Conservation (phyloP, 2,113 vertebrate genomes). For the Lepidothrix coronata region DNA sequence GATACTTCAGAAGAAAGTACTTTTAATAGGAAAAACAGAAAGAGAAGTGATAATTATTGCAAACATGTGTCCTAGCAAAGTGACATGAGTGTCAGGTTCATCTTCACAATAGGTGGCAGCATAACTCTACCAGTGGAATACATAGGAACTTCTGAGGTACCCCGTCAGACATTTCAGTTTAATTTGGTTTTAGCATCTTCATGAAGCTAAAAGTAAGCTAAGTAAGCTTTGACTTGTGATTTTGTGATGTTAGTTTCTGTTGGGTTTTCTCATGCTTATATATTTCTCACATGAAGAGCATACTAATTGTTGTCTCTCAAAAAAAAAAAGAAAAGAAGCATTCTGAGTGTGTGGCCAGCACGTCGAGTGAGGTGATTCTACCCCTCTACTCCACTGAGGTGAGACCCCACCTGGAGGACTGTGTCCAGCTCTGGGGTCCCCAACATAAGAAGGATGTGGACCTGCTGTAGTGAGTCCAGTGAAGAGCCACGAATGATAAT, state of each 20-base stretch:
- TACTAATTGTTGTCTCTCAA: background rate
- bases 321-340: background rate
- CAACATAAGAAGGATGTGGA: background rate
- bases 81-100: background rate
- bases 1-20: background rate
- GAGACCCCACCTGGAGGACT: background rate
- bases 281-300: background rate
- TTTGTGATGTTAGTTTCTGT: background rate
- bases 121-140: background rate
- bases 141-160: background rate
- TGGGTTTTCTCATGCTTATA: background rate
- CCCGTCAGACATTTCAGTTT: accelerated
- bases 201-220: background rate
- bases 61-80: background rate
- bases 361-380: background rate
- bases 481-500: background rate
- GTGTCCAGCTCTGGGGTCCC: background rate
- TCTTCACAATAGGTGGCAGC: conserved; percentile 52
- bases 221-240: background rate
- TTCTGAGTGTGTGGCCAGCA: background rate
- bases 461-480: background rate
- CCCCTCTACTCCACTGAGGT: background rate
- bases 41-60: background rate
- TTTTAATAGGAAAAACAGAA: background rate
- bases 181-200: background rate